Evolutionary conservation across 1,140 invertebrate genomes (phyloP), one percentile per base, ranked within the genome.

Genomic region (Eriosoma lanigerum): DNA sequence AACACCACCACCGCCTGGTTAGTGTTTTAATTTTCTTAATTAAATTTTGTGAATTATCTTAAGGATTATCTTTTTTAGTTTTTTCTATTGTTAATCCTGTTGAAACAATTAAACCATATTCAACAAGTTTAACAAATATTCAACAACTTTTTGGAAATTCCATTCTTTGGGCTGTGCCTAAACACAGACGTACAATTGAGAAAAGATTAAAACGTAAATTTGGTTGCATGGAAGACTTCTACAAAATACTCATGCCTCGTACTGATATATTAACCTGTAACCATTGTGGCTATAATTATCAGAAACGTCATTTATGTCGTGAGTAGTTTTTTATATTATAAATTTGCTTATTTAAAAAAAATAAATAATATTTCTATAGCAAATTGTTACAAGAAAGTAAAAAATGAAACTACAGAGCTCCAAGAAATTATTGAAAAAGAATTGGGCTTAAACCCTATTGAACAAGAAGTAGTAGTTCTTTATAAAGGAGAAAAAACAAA

Each of bases 401-500:
- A 90, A 83, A 84, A 88, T 72, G 95, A 96, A 88, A 96, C 94
- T 0, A 86, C 91, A 86, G 86, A 87, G 81, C 93, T 96, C 86
- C 90, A 94, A 86, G 87, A 91, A 10, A 88, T 90, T 82, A 94
- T 96, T 82, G 85, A 90, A 84, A 85, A 90, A 58, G 88, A 93
- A 83, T 94, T 17, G 90, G 90, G 68, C 26, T 84, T 93, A 19
- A 85, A 89, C 13, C 92, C 93, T 8, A 88, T 96, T 62, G 93
- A 95, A 85, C 88, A 93, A 84, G 93, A 96, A 86, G 92, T 97
- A 2, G 87, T 94, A 62, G 91, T 96, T 8, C 84, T 96, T 1
- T 97, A 96, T 85, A 88, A 95, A 84, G 91, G 91, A 75, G 95
- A 96, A 85, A 90, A 88, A 83, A 83, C 88, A 24, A 86, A 90